Base-by-base conservation (phyloP, 2,113 vertebrate genomes). In the Tragelaphus imberbis region DNA sequence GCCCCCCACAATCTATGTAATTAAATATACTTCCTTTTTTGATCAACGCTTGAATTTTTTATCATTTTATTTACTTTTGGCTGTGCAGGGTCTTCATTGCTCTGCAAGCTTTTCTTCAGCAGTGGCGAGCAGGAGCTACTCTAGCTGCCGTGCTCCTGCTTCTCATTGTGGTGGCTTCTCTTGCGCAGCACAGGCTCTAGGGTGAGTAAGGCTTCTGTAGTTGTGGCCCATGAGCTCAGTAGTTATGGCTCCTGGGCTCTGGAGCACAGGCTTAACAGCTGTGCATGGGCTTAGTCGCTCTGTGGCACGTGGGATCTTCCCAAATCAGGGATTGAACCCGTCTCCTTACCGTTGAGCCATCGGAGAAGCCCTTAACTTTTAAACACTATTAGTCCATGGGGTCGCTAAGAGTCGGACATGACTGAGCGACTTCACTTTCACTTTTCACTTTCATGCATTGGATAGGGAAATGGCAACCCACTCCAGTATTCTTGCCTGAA, bases 121-220 rank as follows among this genome's bases (percentile, higher is more conserved):
- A 14, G 71, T 7, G 21, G 36, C 6, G 1, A 75, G 21, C 0
- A 11, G 36, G 71, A 14, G 71, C 71, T 3, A 0, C 36, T 7
- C 21, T 7, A 40, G 71, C 36, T 44, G 71, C 11, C 2, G 21
- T 0, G n/a, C 21, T 25, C 21, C 0, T 1, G 21, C 71, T 7
- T 40, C 71, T 25, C 71, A 14, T 3, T 3, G 21, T 3, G 36
- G 21, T 3, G 36, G 71, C 71, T 75, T 75, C 36, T 25, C 71
- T 7, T 2, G 5, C 0, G 71, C 21, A 12, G 21, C 71, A 44
- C 3, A 23, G 71, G 21, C 36, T 25, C 36, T 6, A 25, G 68
- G 36, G n/a, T 0, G 17, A 36, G 65, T 3, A 2, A n/a, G 71
- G 19, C 68, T 40, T 75, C 10, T 0, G 36, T 3, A 40, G 68